Percentiles rank a stretch among this genome's conserved stretches.
Conservation (phyloP, 1,140 invertebrate genomes). For the Magallana gigas region DNA sequence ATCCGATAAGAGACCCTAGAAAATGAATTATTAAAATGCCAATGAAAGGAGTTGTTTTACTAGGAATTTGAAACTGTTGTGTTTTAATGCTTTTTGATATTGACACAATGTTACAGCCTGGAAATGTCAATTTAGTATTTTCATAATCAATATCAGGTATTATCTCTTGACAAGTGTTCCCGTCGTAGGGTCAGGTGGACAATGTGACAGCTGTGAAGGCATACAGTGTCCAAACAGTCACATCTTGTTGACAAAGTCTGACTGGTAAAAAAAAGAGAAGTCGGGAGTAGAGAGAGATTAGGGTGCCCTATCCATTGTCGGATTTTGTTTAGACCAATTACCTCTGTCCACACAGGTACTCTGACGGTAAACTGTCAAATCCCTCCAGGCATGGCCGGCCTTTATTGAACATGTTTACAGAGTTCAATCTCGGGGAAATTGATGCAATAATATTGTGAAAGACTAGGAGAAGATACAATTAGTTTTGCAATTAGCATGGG, state of each 20-base stretch:
- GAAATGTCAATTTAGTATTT: not conserved
- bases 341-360: not conserved
- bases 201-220: not conserved
- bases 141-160: not conserved
- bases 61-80: not conserved
- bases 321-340: not conserved
- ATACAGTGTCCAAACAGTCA: conserved; percentile 13
- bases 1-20: too few species aligned
- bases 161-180: not conserved
- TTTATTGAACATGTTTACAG: not conserved
- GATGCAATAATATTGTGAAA: not conserved
- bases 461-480: not conserved
- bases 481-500: not conserved
- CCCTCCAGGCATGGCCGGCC: not conserved
- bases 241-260: not conserved
- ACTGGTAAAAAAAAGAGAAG: not conserved
- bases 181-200: not conserved
- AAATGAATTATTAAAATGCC: too few species aligned
- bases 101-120: conserved; percentile 1
- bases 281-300: not conserved
- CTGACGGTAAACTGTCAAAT: conserved; percentile 25
- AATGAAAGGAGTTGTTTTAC: not conserved
- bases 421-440: not conserved
- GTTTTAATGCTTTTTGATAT: conserved; percentile 1
- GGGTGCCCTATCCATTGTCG: not conserved